A percentile compares a stretch with the other conserved stretches of the same genome.
phyloP scores from a whole-genome alignment of 1,140 invertebrate genomes.

The Mercenaria mercenaria region DNA sequence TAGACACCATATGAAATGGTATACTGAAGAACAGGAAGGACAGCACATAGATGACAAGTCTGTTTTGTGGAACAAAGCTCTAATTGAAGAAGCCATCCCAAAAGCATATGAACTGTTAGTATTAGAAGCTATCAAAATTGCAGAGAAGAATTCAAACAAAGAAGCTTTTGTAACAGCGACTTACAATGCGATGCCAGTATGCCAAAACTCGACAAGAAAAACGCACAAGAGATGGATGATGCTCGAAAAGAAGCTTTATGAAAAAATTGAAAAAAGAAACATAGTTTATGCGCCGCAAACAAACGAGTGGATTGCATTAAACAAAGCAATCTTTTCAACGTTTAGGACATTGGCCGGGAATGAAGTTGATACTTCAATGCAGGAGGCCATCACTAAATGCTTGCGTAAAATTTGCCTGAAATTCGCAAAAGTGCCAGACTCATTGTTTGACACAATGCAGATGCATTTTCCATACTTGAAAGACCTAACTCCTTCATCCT shows the following conservation, averaged over 20 bases:
- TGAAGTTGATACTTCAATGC: too few relatives aligned
- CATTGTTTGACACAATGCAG: too few relatives aligned
- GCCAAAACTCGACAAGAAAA: too few relatives aligned
- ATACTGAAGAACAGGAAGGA: conserved; percentile 69
- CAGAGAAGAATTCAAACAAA: too few relatives aligned
- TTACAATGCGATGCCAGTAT: background rate
- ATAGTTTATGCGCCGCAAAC: background rate
- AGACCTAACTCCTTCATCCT: background rate
- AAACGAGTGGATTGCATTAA: background rate
- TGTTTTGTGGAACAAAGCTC: too few relatives aligned
- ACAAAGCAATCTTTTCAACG: background rate
- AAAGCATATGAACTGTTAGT: conserved; percentile 69
- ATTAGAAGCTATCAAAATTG: too few relatives aligned
- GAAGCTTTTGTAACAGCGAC: background rate
- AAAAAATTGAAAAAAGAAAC: background rate
- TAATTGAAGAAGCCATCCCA: conserved; percentile 78
- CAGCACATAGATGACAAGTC: too few relatives aligned
- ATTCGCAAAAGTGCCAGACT: background rate
- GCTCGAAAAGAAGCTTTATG: background rate
- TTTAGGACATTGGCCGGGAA: background rate
- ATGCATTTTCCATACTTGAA: background rate
- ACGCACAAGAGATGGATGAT: too few relatives aligned
- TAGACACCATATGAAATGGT: too few relatives aligned
- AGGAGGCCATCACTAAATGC: too few relatives aligned
- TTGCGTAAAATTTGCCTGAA: background rate